Conservation (phyloP, 2,888 invertebrate species). For the Gymnosoma rotundatum region DNA sequence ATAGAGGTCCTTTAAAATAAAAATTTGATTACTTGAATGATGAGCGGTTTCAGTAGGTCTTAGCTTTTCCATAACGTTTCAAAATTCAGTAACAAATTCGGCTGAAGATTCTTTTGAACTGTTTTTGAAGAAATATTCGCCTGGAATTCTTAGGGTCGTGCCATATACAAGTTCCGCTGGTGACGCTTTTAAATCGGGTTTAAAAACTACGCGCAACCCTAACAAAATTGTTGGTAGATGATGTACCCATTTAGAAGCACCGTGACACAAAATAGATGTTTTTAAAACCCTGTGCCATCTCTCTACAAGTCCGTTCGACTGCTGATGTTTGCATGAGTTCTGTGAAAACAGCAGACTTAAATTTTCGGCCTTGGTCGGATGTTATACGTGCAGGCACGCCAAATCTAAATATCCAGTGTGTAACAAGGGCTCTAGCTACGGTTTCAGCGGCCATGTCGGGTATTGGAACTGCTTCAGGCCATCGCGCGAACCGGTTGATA, state of each 20-base stretch:
- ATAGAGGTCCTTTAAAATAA: conserved; percentile 16
- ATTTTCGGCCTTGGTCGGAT: not conserved
- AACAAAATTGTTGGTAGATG: conserved; percentile 37
- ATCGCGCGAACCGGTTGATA: not conserved
- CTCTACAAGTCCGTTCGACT: conserved; percentile 38
- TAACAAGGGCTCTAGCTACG: not conserved
- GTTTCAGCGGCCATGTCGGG: not conserved
- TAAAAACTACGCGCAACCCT: conserved; percentile 32
- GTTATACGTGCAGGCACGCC: not conserved
- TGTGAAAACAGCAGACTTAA: too few relatives aligned
- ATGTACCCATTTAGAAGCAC: conserved; percentile 20
- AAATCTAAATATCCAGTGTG: not conserved
- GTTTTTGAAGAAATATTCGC: too few relatives aligned
- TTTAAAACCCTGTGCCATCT: conserved; percentile 37
- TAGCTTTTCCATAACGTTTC: conserved; percentile 8
- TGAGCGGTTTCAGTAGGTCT: conserved; percentile 21
- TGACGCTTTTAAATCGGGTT: conserved; percentile 32
- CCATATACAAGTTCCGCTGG: too few relatives aligned
- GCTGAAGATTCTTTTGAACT: too few relatives aligned
- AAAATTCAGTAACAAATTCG: too few relatives aligned
- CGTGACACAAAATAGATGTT: conserved; percentile 33
- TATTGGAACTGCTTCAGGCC: too few relatives aligned
- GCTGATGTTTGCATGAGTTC: conserved; percentile 9
- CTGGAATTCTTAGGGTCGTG: too few relatives aligned
- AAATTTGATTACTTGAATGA: conserved; percentile 2